Evolutionary conservation across 2,113 vertebrate genomes (phyloP).

Genomic region (Dicaeum eximium): DNA sequence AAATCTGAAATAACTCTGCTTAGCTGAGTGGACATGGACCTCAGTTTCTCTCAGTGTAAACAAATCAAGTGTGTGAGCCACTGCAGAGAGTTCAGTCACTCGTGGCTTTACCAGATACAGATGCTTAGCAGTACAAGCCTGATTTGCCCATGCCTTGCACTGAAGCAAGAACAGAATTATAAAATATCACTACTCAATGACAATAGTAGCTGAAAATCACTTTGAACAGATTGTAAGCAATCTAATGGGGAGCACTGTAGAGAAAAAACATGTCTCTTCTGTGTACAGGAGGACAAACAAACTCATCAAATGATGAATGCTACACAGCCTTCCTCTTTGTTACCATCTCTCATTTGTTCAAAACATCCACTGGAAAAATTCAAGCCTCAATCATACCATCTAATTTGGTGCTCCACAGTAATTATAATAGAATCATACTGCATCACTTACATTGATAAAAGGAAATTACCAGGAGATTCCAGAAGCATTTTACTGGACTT

Average conservation of each 20-base stretch:
- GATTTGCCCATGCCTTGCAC: neutral
- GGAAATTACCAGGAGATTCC: neutral
- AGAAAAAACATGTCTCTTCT: neutral
- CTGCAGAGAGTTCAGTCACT: neutral
- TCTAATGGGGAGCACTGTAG: neutral
- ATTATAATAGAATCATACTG: neutral
- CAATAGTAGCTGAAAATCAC: neutral
- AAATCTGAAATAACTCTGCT: neutral
- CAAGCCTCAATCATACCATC: neutral
- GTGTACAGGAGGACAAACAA: neutral
- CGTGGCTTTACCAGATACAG: neutral
- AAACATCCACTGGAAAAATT: neutral
- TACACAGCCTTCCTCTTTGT: neutral
- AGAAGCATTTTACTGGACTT: neutral
- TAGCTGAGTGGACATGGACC: neutral
- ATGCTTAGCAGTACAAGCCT: neutral
- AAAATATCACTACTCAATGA: neutral
- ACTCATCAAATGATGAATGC: neutral
- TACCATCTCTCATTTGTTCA: neutral
- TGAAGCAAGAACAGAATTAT: neutral
- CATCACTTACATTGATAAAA: constrained; percentile 8
- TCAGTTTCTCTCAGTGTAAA: neutral
- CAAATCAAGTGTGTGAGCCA: neutral
- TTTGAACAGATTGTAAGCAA: neutral
- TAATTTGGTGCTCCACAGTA: neutral